Conservation (phyloP, 2,797 vertebrate genomes). For the Melanogrammus aeglefinus region DNA sequence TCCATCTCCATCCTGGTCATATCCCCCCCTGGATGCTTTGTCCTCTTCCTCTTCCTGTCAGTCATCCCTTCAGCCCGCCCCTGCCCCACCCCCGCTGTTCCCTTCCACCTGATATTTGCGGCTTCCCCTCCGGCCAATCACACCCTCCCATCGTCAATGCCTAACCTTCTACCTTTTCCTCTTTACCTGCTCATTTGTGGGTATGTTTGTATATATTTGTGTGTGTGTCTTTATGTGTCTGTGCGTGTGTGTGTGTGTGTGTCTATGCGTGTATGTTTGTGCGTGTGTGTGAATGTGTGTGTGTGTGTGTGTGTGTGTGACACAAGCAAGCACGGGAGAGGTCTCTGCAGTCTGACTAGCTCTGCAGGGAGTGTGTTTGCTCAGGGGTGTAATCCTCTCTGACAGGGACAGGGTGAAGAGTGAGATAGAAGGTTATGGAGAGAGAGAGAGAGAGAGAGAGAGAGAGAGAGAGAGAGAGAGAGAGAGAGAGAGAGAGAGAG, state of each 20-base stretch:
- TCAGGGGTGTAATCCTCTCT: slow-evolving; percentile 77
- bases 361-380: slow-evolving; percentile 56
- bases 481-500: no score
- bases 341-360: slow-evolving; percentile 41
- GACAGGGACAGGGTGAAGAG: slow-evolving; percentile 68
- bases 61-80: slow-evolving; percentile 22
- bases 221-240: slow-evolving; percentile 9
- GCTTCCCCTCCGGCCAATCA: slow-evolving; percentile 29
- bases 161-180: slow-evolving; percentile 18
- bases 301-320: slow-evolving; percentile 11
- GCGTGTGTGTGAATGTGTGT: slow-evolving; percentile 1
- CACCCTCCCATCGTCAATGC: neutral
- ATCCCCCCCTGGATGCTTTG: slow-evolving; percentile 46
- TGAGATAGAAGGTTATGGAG: slow-evolving; percentile 37
- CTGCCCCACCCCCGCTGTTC: slow-evolving; percentile 12
- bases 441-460: neutral
- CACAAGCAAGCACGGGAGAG: slow-evolving; percentile 24
- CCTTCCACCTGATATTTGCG: slow-evolving; percentile 19
- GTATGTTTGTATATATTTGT: neutral
- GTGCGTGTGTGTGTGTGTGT: slow-evolving; percentile 11
- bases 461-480: no score
- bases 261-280: neutral
- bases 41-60: slow-evolving; percentile 42
- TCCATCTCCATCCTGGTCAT: slow-evolving; percentile 41
- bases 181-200: slow-evolving; percentile 9